Evolutionary conservation across 2,113 vertebrate genomes (phyloP).

Genomic region (Turdus rufiventris): DNA sequence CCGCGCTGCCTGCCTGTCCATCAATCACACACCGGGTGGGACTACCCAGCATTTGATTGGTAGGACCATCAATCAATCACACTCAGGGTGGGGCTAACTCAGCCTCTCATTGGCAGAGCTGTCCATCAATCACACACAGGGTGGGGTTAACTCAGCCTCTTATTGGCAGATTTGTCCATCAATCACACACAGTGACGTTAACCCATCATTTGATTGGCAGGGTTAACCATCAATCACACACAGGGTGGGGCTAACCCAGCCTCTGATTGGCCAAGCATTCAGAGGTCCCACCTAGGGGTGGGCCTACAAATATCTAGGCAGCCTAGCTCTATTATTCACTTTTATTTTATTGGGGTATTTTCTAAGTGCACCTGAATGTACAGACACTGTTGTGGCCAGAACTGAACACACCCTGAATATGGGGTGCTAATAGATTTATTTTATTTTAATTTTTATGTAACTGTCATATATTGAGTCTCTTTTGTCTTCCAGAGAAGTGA

Average conservation of each 20-base stretch:
- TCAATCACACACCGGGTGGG: neutral
- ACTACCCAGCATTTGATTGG: neutral
- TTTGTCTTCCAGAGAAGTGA: neutral
- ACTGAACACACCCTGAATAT: neutral
- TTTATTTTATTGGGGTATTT: neutral
- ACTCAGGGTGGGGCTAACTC: accelerated
- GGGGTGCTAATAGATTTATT: neutral
- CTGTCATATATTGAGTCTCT: neutral
- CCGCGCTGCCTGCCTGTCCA: accelerated
- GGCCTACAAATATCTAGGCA: neutral
- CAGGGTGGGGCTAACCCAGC: accelerated
- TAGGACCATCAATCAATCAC: accelerated
- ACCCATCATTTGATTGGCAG: too few relatives aligned
- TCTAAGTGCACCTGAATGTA: neutral
- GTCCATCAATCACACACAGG: neutral
- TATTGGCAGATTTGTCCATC: neutral
- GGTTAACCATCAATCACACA: neutral
- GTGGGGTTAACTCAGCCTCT: accelerated
- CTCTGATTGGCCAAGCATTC: accelerated
- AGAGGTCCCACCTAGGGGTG: accelerated
- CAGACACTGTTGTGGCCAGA: neutral
- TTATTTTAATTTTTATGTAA: neutral
- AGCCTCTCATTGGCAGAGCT: neutral
- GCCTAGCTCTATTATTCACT: neutral
- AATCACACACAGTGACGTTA: too few relatives aligned